Evolutionary conservation across 2,797 vertebrate species (phyloP), one percentile per base, ranked within the genome.

Genomic region (Karalla daura): DNA sequence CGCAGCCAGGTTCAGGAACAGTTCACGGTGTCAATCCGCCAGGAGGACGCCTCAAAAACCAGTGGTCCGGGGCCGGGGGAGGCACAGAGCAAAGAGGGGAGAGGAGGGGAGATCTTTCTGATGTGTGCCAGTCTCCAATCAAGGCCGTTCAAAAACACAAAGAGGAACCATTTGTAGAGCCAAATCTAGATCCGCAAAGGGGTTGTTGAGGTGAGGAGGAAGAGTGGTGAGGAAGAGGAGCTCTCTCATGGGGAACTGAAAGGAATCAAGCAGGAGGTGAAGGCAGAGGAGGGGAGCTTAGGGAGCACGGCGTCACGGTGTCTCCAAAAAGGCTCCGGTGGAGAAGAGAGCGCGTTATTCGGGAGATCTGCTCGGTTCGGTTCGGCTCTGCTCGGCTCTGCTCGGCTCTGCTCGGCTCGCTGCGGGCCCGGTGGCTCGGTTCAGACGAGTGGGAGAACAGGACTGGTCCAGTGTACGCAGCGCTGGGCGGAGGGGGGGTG

Each of bases 21-120:
- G 87, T 92, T 91, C 91, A 91, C 43, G 50, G 68, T 89, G 86
- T 90, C 89, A 90, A 85, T 84, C 84, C 51, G 20, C 3, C 41
- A 63, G 50, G 36, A 53, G 45, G 27, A 49, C 35, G 32, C 18
- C n/a, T n/a, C n/a, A 4, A 27, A 13, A 44, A 12, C 25, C 41
- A 25, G 18, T 35, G 46, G 37, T 61, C 43, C 21, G 7, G n/a
- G 50, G 28, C 14, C 15, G 18, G 46, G 52, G 41, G 63, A 54
- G 1, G 35, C 35, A 12, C 15, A 12, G 14, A n/a, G 25, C 20
- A 17, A 27, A 32, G 21, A 28, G 37, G 40, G 30, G 20, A 9
- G 35, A 12, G 23, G n/a, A 46, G 23, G 15, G 37, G 41, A 71
- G 21, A 5, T 9, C 28, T 30, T 30, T 30, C 7, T n/a, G 13